A percentile compares a stretch with the other conserved stretches of the same genome.
phyloP scores from a whole-genome alignment of 2,797 vertebrate genomes.

The Phrynocephalus guinanensis region DNA sequence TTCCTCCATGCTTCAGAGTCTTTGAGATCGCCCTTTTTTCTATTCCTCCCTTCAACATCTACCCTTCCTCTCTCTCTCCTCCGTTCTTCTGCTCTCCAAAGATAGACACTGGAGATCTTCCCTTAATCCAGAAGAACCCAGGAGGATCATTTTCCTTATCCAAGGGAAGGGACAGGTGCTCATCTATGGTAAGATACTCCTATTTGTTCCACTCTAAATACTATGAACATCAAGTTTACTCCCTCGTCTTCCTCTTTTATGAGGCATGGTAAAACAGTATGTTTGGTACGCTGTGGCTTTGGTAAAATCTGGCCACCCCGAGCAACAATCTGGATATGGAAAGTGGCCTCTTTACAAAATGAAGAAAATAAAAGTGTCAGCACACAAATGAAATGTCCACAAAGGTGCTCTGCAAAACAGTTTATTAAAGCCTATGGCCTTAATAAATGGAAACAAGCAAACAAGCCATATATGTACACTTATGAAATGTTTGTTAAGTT shows the following conservation, averaged over 20 bases:
- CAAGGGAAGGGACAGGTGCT: no score
- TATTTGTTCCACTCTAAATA: neutral
- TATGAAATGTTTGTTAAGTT: neutral
- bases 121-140: no score
- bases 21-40: no score
- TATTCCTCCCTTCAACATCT: no score
- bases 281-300: neutral
- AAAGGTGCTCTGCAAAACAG: neutral
- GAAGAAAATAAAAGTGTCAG: neutral
- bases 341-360: no score
- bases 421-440: neutral
- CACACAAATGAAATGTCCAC: neutral
- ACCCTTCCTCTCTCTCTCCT: no score
- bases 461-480: neutral
- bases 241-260: neutral
- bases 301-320: neutral
- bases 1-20: no score
- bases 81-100: no score
- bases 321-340: no score
- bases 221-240: neutral
- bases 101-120: no score
- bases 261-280: neutral
- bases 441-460: neutral
- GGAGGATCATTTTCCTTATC: no score
- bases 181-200: no score